phyloP scores from a whole-genome alignment of 2,888 invertebrate species.

The Noctua janthina region DNA sequence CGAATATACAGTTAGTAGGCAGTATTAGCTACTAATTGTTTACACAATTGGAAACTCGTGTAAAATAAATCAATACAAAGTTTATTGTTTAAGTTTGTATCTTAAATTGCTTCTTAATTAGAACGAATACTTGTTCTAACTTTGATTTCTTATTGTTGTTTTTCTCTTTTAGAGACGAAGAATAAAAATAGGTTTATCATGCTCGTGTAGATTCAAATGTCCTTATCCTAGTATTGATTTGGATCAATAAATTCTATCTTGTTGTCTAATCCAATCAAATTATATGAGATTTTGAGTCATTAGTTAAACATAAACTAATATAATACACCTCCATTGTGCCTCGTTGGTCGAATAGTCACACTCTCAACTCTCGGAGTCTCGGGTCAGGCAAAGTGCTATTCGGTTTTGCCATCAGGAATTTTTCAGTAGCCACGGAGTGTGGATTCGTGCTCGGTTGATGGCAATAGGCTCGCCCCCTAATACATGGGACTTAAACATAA shows the following conservation, averaged over 20 bases:
- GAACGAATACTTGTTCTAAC: neutral
- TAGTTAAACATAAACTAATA: too few species aligned
- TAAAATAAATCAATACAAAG: neutral
- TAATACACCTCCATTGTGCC: neutral
- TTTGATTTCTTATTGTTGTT: neutral
- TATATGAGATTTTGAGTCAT: neutral
- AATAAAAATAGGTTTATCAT: neutral
- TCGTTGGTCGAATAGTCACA: too few species aligned
- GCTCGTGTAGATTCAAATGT: constrained; percentile 5
- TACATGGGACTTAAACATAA: too few species aligned
- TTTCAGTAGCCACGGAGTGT: too few species aligned
- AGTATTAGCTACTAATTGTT: neutral
- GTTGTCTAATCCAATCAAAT: neutral
- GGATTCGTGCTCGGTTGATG: too few species aligned
- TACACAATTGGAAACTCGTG: neutral
- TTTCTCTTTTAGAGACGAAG: neutral
- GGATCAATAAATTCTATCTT: constrained; percentile 1
- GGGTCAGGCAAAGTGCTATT: too few species aligned
- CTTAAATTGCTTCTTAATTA: neutral
- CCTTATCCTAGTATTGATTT: neutral
- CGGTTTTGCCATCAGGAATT: too few species aligned
- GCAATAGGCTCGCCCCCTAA: too few species aligned
- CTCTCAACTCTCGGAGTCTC: too few species aligned
- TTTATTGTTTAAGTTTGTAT: too few species aligned
- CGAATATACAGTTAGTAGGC: neutral